These are phyloP conservation scores for Metopia argyrocephala DNA, from an alignment of 2,888 invertebrate genomes.

Conservation along the genomic window DNA sequence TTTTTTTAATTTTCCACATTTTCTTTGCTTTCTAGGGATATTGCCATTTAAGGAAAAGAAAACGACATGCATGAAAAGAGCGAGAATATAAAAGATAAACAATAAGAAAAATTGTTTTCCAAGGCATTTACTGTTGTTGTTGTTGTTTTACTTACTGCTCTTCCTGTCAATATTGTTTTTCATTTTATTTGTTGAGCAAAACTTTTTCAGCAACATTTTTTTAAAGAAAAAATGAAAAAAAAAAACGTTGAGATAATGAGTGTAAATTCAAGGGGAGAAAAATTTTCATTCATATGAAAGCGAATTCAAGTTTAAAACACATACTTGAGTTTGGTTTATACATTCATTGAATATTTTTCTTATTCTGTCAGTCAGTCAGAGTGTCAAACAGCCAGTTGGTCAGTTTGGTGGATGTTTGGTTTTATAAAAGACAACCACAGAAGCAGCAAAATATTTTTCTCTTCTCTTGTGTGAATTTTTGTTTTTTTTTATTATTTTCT, in stretches of 20 bases:
- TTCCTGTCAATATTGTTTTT: conserved; percentile 31
- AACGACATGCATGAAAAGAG: too few species aligned
- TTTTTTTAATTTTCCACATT: not conserved
- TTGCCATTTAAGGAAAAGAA: not conserved
- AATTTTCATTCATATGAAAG: conserved; percentile 4
- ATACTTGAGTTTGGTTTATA: not conserved
- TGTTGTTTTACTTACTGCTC: not conserved
- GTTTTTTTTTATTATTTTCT: conserved; percentile 1
- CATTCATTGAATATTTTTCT: conserved; percentile 22
- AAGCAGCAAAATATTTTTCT: conserved; percentile 45
- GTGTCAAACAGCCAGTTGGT: not conserved
- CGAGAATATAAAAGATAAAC: conserved; percentile 29
- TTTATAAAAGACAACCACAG: conserved; percentile 35
- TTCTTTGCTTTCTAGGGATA: not conserved
- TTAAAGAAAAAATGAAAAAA: conserved; percentile 7
- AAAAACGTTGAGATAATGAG: not conserved
- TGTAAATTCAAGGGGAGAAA: not conserved
- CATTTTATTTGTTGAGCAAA: conserved; percentile 26
- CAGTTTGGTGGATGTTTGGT: not conserved
- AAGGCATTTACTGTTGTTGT: not conserved
- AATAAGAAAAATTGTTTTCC: conserved; percentile 12
- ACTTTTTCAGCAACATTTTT: not conserved
- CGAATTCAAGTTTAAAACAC: not conserved
- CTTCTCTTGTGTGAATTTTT: not conserved
- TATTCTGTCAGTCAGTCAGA: conserved; percentile 25